Evolutionary conservation across 2,888 invertebrate genomes (phyloP), one percentile per base, ranked within the genome.

Genomic region (Caenorhabditis sp.): DNA sequence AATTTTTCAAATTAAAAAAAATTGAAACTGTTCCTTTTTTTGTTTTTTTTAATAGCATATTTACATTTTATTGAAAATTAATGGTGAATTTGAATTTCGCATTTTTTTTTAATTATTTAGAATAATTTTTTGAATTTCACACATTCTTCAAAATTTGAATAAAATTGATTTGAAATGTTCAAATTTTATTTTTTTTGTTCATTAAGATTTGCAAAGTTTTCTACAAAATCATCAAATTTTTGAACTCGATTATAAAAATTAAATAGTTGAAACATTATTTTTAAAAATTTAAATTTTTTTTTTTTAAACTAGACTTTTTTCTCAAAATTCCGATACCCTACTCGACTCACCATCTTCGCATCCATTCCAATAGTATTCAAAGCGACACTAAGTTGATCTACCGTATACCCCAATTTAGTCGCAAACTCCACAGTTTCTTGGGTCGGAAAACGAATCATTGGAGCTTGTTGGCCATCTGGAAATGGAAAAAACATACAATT

Each of bases 361-460:
- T 95, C 94, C 0, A 95, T 94, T 0, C 97, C 97, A n/a, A 97
- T 93, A 88, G 96, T 95, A 86, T 95, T 94, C 51, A 97, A 92
- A 0, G 96, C 97, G 0, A 95, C 94, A 87, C 95, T 95, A 6
- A 97, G 95, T 82, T 96, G 94, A 55, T 94, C 94, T 92, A 97
- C 97, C 0, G 96, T 95, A 92, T 97, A 98, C 51, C 97, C 97
- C 85, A 97, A 93, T 92, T 96, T 97, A 69, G 96, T 94, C 0
- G 96, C 97, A 92, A 97, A 97, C 92, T 97, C 96, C 82, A 96
- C 95, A 90, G 71, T 64, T 80, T 76, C 77, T 55, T 35, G 47
- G 4, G 68, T 20, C 22, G 70, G 67, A 61, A 68, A 64, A 44
- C 51, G 56, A n/a, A 69, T 58, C 69, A 77, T 68, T 44, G 51